These are phyloP conservation scores for Mycalesis mineus DNA, from an alignment of 2,888 invertebrate species.

Conservation along the genomic window DNA sequence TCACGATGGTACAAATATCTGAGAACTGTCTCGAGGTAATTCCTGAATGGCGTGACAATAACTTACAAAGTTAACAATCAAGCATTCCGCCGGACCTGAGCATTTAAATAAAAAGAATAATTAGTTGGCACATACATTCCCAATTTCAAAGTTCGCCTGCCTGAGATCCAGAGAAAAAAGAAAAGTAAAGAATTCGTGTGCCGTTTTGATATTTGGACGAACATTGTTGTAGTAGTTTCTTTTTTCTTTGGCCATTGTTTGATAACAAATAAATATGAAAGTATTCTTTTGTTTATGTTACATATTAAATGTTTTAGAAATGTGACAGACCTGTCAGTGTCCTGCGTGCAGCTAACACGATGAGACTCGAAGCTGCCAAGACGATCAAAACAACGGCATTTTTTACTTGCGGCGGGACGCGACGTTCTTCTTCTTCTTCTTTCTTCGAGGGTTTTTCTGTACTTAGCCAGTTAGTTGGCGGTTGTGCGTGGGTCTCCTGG, in stretches of 20 bases:
- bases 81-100: conserved; percentile 12
- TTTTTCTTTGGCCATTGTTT: neutral
- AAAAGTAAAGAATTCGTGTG: neutral
- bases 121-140: conserved; percentile 3
- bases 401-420: too few species aligned
- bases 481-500: too few species aligned
- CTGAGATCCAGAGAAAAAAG: neutral
- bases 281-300: too few species aligned
- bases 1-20: conserved; percentile 6
- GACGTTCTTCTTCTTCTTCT: too few species aligned
- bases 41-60: conserved; percentile 17
- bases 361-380: too few species aligned
- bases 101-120: conserved; percentile 14
- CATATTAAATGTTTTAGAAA: too few species aligned
- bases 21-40: conserved; percentile 6
- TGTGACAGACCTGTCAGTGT: too few species aligned
- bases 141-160: conserved; percentile 9
- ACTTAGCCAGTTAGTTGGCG: too few species aligned
- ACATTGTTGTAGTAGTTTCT: neutral
- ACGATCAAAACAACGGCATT: too few species aligned
- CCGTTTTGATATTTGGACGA: neutral
- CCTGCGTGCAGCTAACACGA: too few species aligned
- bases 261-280: neutral
- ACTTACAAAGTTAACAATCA: conserved; percentile 20
- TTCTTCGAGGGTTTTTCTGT: too few species aligned